Percentiles rank a stretch among this genome's conserved stretches.
Conservation (phyloP, 2,888 invertebrate species). For the Orthonevra nobilis region DNA sequence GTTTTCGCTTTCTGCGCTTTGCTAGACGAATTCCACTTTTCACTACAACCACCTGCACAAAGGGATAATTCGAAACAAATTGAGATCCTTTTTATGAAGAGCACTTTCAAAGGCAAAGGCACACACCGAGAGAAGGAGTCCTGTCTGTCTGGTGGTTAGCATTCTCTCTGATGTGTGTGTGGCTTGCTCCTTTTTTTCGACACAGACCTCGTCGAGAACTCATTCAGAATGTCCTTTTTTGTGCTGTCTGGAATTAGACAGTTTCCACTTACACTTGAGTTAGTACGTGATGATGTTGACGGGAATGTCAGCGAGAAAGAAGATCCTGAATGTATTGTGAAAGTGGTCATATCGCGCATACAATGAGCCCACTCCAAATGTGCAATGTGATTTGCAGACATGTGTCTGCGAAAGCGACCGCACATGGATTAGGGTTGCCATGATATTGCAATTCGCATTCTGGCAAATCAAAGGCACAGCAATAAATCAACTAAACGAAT, state of each 20-base stretch:
- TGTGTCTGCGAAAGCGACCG: not conserved
- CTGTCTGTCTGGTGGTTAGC: constrained; percentile 36
- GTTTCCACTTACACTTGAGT: constrained; percentile 55
- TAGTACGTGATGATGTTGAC: constrained; percentile 52
- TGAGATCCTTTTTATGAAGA: constrained; percentile 58
- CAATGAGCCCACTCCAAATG: constrained; percentile 43
- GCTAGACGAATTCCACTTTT: constrained; percentile 36
- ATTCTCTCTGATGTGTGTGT: constrained; percentile 13
- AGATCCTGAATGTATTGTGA: constrained; percentile 14
- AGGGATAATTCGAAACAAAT: constrained; percentile 63
- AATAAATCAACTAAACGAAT: too few species aligned
- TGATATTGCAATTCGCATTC: too few species aligned
- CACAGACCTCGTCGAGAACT: constrained; percentile 5
- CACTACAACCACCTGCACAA: constrained; percentile 47
- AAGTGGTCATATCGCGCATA: constrained; percentile 24
- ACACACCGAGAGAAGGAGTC: constrained; percentile 5
- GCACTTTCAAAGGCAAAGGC: constrained; percentile 56
- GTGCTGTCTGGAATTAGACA: constrained; percentile 55
- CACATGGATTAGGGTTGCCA: constrained; percentile 32
- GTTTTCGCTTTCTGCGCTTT: constrained; percentile 13
- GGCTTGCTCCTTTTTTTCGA: not conserved
- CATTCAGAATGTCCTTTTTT: constrained; percentile 46
- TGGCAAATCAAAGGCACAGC: too few species aligned
- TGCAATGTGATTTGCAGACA: constrained; percentile 37
- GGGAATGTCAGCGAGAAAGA: not conserved